phyloP scores from a whole-genome alignment of 2,113 vertebrate genomes.

The Channa argus region DNA sequence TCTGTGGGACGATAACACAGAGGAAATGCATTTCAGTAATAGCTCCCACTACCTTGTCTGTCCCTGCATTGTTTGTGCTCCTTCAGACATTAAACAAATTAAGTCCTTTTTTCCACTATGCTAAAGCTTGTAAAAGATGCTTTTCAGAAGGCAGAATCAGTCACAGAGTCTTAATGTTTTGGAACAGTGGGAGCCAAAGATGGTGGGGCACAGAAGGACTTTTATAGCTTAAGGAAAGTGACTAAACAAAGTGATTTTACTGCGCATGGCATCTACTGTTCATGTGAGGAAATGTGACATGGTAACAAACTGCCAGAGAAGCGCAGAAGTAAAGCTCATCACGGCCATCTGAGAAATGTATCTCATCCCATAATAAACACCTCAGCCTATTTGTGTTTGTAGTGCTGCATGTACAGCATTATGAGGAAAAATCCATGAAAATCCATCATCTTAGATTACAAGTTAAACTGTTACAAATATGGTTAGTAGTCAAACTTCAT shows the following conservation, averaged over 20 bases:
- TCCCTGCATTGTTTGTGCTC: slow-evolving; percentile 27
- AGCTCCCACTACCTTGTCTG: slow-evolving; percentile 31
- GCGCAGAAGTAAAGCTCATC: too few relatives aligned
- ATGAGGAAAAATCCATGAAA: too few relatives aligned
- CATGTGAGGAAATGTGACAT: not conserved
- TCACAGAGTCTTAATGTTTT: slow-evolving; percentile 16
- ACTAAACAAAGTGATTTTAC: not conserved
- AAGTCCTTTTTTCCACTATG: slow-evolving; percentile 44
- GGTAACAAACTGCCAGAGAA: not conserved
- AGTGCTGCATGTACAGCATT: too few relatives aligned
- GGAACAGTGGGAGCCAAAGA: not conserved
- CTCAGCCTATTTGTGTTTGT: too few relatives aligned
- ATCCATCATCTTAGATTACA: too few relatives aligned
- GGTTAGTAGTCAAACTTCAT: too few relatives aligned
- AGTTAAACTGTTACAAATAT: too few relatives aligned
- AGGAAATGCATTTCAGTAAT: slow-evolving; percentile 65
- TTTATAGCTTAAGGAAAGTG: not conserved
- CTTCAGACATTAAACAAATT: slow-evolving; percentile 73
- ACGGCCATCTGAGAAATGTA: too few relatives aligned
- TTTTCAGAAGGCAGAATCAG: slow-evolving; percentile 46
- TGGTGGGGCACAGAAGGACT: not conserved
- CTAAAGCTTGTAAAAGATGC: slow-evolving; percentile 40
- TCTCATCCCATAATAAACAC: too few relatives aligned
- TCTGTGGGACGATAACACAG: slow-evolving; percentile 41
- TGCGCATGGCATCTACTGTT: not conserved